Conservation (phyloP, 1,140 invertebrate genomes). For the Heliconius eleuchia region DNA sequence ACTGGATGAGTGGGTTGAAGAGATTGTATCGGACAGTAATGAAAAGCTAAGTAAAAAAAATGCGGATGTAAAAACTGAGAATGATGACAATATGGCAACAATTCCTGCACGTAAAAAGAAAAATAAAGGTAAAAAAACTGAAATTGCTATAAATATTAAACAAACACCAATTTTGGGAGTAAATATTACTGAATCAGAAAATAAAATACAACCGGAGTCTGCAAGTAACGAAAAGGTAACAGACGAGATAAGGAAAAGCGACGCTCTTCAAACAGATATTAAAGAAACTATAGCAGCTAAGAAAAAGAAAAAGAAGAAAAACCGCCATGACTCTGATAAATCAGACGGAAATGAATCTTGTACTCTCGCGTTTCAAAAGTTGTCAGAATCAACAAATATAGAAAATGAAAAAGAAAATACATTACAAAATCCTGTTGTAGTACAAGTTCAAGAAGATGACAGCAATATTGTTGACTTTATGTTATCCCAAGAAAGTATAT, state of each 20-base stretch:
- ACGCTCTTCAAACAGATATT: constrained; percentile 28
- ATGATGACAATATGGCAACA: constrained; percentile 17
- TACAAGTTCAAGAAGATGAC: not conserved
- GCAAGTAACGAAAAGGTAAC: constrained; percentile 25
- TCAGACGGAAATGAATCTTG: constrained; percentile 60
- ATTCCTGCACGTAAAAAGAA: constrained; percentile 48
- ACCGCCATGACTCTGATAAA: constrained; percentile 62
- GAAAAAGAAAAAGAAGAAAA: constrained; percentile 73
- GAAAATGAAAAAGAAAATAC: constrained; percentile 19
- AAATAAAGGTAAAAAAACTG: constrained; percentile 47
- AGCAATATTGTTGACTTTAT: not conserved
- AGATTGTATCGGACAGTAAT: not conserved
- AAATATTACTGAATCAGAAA: not conserved
- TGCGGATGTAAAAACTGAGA: not conserved
- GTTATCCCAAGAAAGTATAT: not conserved
- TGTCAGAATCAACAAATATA: constrained; percentile 40
- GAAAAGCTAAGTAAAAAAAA: not conserved
- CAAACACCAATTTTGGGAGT: not conserved
- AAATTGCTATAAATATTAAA: not conserved
- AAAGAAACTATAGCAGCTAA: constrained; percentile 47
- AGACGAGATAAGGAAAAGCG: constrained; percentile 22
- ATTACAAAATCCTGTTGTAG: not conserved
- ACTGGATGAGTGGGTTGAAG: constrained; percentile 32
- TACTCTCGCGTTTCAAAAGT: constrained; percentile 59
- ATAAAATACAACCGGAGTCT: not conserved